Conservation (phyloP, 37 sponge, comb jelly and placozoan species). For the Cliona cf. orientalis region DNA sequence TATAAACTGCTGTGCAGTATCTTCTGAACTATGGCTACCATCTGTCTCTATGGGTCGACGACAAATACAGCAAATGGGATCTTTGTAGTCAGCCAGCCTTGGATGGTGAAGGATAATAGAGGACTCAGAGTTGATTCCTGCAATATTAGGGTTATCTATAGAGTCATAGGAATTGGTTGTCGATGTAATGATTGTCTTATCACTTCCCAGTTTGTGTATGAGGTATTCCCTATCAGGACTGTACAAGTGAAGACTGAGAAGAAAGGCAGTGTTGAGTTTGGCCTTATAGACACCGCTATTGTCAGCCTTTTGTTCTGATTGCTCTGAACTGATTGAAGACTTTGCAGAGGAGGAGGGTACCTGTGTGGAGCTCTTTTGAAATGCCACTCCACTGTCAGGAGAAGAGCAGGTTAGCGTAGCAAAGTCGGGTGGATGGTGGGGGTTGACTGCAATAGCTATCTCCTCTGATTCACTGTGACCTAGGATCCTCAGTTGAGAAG, state of each 20-base stretch:
- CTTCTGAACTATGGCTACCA: too few relatives aligned
- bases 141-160: background rate
- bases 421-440: background rate
- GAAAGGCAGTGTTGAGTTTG: conserved; percentile 10
- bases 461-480: background rate
- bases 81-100: too few relatives aligned
- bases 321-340: conserved; percentile 38
- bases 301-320: background rate
- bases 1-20: background rate
- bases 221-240: conserved; percentile 24
- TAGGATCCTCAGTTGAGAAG: background rate
- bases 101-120: too few relatives aligned
- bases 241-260: conserved; percentile 40
- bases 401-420: conserved; percentile 36
- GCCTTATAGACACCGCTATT: conserved; percentile 5
- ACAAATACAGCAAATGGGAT: too few relatives aligned
- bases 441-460: conserved; percentile 16
- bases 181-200: too few relatives aligned
- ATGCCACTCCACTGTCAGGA: conserved; percentile 56
- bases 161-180: too few relatives aligned
- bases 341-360: conserved; percentile 5
- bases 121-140: too few relatives aligned
- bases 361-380: conserved; percentile 16
- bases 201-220: conserved; percentile 13
- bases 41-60: too few relatives aligned